Conservation (phyloP, 2,113 vertebrate genomes). For the Abramis brama region DNA sequence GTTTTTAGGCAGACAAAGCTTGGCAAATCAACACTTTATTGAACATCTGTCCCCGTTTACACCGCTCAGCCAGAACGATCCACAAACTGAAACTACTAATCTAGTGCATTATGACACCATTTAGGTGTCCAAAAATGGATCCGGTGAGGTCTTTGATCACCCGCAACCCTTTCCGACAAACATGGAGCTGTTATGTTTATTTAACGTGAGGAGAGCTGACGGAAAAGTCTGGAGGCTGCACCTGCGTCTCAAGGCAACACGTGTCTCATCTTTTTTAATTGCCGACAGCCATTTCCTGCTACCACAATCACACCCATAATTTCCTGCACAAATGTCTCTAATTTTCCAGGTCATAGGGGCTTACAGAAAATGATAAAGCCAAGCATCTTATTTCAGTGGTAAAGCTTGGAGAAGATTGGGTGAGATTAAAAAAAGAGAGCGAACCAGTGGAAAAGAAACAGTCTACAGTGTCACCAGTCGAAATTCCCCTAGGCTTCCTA, state of each 20-base stretch:
- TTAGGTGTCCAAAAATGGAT: conserved; percentile 21
- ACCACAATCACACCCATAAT: conserved; percentile 46
- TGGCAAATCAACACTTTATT: conserved; percentile 16
- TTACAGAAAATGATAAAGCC: conserved; percentile 34
- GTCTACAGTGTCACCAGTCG: background rate
- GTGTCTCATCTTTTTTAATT: conserved; percentile 43
- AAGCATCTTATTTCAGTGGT: conserved; percentile 21
- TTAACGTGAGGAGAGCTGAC: background rate
- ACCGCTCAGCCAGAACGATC: background rate
- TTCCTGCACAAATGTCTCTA: conserved; percentile 42
- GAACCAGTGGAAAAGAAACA: background rate
- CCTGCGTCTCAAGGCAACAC: conserved; percentile 27
- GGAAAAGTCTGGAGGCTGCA: conserved; percentile 16
- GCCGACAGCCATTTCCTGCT: conserved; percentile 42
- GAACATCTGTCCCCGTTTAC: background rate
- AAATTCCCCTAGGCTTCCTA: conserved; percentile 20
- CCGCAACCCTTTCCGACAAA: conserved; percentile 13
- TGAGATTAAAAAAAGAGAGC: background rate
- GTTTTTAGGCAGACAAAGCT: conserved; percentile 7
- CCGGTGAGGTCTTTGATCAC: conserved; percentile 22
- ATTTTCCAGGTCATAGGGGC: conserved; percentile 47
- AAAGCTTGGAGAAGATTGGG: background rate
- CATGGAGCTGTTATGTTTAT: background rate
- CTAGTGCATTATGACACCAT: background rate
- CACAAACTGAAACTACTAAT: conserved; percentile 10